A percentile compares a stretch with the other conserved stretches of the same genome.
phyloP scores from a whole-genome alignment of 2,888 invertebrate species.

The Prenolepis imparis region DNA sequence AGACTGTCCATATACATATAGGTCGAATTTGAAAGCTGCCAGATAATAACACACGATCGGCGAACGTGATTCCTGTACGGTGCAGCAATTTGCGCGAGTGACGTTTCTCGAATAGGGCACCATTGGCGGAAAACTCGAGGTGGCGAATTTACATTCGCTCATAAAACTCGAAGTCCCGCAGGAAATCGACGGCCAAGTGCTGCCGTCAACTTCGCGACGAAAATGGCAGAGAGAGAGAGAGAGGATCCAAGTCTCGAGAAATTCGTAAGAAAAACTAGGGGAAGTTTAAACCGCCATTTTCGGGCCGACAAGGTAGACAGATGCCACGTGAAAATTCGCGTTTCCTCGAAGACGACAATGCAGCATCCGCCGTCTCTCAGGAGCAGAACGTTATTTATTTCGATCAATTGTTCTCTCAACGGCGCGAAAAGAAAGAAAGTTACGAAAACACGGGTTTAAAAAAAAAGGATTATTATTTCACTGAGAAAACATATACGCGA shows the following conservation, averaged over 20 bases:
- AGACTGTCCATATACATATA: not conserved
- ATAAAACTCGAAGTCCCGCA: conserved; percentile 55
- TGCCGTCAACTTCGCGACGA: not conserved
- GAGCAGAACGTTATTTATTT: not conserved
- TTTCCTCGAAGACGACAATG: not conserved
- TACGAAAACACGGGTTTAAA: not conserved
- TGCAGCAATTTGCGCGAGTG: conserved; percentile 40
- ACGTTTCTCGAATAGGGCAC: conserved; percentile 19
- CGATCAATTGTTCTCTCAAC: not conserved
- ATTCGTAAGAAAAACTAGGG: not conserved
- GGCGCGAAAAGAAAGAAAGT: not conserved
- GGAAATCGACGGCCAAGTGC: conserved; percentile 60
- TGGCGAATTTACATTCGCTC: conserved; percentile 30
- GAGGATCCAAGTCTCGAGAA: conserved; percentile 34
- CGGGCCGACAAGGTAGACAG: not conserved
- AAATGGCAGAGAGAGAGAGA: not conserved
- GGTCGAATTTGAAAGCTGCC: not conserved
- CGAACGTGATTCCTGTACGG: conserved; percentile 14
- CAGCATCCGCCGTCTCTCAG: not conserved
- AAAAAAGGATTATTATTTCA: not conserved
- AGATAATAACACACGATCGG: conserved; percentile 7
- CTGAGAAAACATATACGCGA: not conserved
- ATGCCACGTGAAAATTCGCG: not conserved
- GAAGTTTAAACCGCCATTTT: conserved; percentile 20
- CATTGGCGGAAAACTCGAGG: conserved; percentile 10